Percentiles rank a stretch among this genome's conserved stretches.
Conservation (phyloP, 2,797 vertebrate species). For the Dermochelys coriacea region DNA sequence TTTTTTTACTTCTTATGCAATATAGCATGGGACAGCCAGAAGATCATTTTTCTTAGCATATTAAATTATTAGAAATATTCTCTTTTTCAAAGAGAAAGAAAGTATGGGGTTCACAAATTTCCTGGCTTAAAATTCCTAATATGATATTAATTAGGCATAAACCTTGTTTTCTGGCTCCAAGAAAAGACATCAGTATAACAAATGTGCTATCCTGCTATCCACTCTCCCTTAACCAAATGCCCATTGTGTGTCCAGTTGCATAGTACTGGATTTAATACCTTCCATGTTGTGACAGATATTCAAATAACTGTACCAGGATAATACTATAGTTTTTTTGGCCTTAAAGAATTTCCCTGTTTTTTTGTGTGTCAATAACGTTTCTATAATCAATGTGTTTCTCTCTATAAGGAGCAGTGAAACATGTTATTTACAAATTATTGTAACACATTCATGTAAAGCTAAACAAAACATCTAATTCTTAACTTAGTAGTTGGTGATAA, state of each 20-base stretch:
- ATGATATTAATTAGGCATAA: not conserved
- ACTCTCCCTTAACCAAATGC: not conserved
- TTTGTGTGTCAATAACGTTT: not conserved
- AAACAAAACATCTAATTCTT: not conserved
- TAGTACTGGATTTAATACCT: constrained; percentile 39
- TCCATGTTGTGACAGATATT: constrained; percentile 82
- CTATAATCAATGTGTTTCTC: not conserved
- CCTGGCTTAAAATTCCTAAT: not conserved
- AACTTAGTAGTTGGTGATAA: not conserved
- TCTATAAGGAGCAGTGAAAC: not conserved
- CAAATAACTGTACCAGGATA: constrained; percentile 11
- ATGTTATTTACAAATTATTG: not conserved
- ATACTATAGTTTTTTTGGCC: not conserved
- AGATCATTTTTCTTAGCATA: not conserved
- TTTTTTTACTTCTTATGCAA: not conserved
- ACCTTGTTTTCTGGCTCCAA: not conserved
- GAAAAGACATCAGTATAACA: not conserved
- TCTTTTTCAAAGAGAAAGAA: not conserved
- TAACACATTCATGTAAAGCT: not conserved
- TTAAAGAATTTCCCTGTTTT: not conserved
- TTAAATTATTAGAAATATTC: not conserved
- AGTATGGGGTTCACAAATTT: rapidly evolving
- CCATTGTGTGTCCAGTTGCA: not conserved
- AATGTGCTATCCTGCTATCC: not conserved
- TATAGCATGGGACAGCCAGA: not conserved